Evolutionary conservation across 2,797 vertebrate genomes (phyloP), one percentile per base, ranked within the genome.

Genomic region (Pachyuromys duprasi): DNA sequence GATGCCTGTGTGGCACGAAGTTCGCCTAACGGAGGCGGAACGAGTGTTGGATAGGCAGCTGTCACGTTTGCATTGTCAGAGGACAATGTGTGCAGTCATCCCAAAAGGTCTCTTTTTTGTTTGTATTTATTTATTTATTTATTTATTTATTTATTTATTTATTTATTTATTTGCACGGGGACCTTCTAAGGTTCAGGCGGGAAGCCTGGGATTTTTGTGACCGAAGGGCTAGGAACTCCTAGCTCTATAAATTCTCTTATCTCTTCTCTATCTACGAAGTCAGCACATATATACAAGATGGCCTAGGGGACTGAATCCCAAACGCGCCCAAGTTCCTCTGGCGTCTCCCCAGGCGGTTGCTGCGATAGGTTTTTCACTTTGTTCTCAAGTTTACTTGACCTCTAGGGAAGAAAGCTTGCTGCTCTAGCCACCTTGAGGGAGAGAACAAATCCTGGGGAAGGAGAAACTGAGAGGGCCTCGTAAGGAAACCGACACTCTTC

Each of bases 31-130:
- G 15, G 92, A 92, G 95, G 91, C 83, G 89, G 89, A 67, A 89
- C 13, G 31, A 26, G 74, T 91, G 60, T 72, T 89, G 81, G 91
- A 86, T 89, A 62, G 95, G 90, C 97, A 97, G 91, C 91, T 95
- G 97, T 97, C 95, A 93, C 53, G 74, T 96, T 93, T 95, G 95
- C 94, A 63, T 94, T 96, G 91, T 96, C 89, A 84, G 74, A 93
- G 89, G 86, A 89, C 95, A 87, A 69, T 86, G 65, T 89, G 74
- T 84, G 82, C 95, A 70, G 95, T 96, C 57, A 90, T 88, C 72
- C 89, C 39, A 33, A 76, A 93, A 95, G 89, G 45, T 79, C 82
- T 20, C 49, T 49, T 11, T 11, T 11, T 49, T 1, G 8, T 1
- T 49, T 49, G 8, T 49, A 8, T 49, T 49, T 49, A 8, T 49